Evolutionary conservation across 1,140 invertebrate species (phyloP), one percentile per base, ranked within the genome.

Genomic region (Formica exsecta): DNA sequence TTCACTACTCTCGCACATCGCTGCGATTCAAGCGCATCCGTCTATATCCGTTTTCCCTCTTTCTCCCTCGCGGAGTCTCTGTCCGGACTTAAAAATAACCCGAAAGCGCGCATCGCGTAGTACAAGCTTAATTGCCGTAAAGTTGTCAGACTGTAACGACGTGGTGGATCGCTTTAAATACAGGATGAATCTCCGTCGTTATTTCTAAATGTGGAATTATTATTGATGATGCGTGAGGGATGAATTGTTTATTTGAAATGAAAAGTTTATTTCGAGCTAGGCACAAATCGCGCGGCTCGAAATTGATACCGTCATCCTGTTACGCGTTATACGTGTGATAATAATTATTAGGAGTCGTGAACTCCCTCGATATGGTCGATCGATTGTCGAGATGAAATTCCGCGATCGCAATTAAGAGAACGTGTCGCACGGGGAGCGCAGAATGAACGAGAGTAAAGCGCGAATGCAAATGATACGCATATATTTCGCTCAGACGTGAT

Each of bases 61-160:
- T 22, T 57, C 70, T 57, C 48, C 51, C 22, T 62, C 62, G 61
- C 61, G 51, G 38, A 85, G 57, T 22, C 41, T n/a, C n/a, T 16
- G 61, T n/a, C n/a, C 54, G 41, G 41, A 74, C 77, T 85, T 90
- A 90, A 90, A 90, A 90, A 90, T 90, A 90, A 90, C 89, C 81
- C 87, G 86, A 80, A 90, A 87, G 71, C 74, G 86, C 5, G 73
- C 64, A 38, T 51, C 85, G 36, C 62, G 61, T 51, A 77, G 76
- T 57, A 79, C 84, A 59, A 57, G 88, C 77, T 90, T 89, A 90
- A 90, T 90, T 90, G 86, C 88, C 88, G 88, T 90, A 77, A 90
- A 90, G 85, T 86, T 88, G 87, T 65, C 57, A 59, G 76, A 41
- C 38, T 65, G 70, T 76, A 84, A 65, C 68, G 64, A 71, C 81